Evolutionary conservation across 2,113 vertebrate species (phyloP), one percentile per base, ranked within the genome.

Genomic region (Brachyhypopomus gauderio): DNA sequence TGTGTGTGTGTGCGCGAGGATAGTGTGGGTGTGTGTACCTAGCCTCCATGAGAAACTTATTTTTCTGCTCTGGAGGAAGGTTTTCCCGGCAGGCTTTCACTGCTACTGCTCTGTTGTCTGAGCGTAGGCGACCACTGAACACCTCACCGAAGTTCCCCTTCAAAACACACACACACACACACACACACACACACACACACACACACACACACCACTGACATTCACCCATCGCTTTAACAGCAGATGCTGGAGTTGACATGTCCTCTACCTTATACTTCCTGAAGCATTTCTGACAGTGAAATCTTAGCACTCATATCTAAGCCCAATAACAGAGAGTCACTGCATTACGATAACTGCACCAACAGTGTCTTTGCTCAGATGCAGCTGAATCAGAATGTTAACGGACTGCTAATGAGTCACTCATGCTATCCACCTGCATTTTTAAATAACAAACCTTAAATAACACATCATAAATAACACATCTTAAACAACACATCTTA

Each of bases 61-160:
- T 96, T 90, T 98, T 99, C 75, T 95, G 93, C 36, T 99, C 97
- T 0, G 92, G 86, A 0, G 97, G 93, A 58, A 99, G 93, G 0
- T 94, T 97, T 81, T 99, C 97, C n/a, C 95, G 94, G 77, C 98
- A 99, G 82, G 95, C 94, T 74, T 99, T 99, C 77, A 99, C 96
- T 0, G 98, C 98, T 48, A 99, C 95, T 0, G 90, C 93, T 0
- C 92, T 96, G 88, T 97, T 97, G 87, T 96, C 95, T 1, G 93
- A 90, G 1, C 91, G 92, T 74, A 99, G 90, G 1, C 91, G 93
- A 5, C 97, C 98, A 0, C 95, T 97, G 92, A 96, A 98, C 80
- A 98, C 98, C 79, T 99, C 98, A 0, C 97, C 98, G 78, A 99
- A 99, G 89, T 99, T 99, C 4, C 98, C 98, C 98, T 99, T 91